Evolutionary conservation across 2,797 vertebrate genomes (phyloP).

Genomic region (Macroramphosus scolopax): DNA sequence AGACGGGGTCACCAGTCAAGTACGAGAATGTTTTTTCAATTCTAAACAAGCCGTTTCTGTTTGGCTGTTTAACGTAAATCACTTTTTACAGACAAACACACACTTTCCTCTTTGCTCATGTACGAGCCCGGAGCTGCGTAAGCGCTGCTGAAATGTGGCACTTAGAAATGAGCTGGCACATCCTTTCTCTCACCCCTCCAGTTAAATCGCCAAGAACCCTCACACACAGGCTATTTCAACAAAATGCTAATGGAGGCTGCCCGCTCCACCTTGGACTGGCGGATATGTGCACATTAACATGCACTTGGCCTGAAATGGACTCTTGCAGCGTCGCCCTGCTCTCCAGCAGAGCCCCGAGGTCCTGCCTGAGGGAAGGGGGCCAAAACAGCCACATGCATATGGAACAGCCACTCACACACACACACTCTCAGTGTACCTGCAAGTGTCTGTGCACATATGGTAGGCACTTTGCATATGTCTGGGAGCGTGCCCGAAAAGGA

Average conservation of each 20-base stretch:
- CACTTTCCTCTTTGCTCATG: conserved; percentile 2
- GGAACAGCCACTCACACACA: conserved; percentile 56
- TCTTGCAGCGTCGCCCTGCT: conserved; percentile 42
- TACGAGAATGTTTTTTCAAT: too few species aligned
- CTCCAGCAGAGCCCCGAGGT: conserved; percentile 52
- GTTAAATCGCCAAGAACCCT: conserved; percentile 1
- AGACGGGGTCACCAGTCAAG: too few species aligned
- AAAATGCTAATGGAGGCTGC: conserved; percentile 34
- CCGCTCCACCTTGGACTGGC: conserved; percentile 15
- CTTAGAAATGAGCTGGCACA: conserved; percentile 20
- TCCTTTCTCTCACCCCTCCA: conserved; percentile 19
- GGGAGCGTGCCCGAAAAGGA: conserved; percentile 33
- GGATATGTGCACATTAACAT: conserved; percentile 29
- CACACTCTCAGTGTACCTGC: conserved; percentile 18
- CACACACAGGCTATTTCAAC: conserved; percentile 1
- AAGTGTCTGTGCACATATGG: conserved; percentile 8
- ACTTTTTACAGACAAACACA: conserved; percentile 1
- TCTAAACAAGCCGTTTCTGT: too few species aligned
- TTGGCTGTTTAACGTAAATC: background rate
- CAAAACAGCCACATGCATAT: conserved; percentile 68
- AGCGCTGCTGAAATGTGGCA: conserved; percentile 19
- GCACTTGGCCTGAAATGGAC: conserved; percentile 54
- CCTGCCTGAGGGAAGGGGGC: conserved; percentile 52
- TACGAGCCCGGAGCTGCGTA: conserved; percentile 17
- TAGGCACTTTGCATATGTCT: conserved; percentile 59